A percentile compares a stretch with the other conserved stretches of the same genome.
Conservation (phyloP, 2,888 invertebrate species). For the Drosophila infuscata region DNA sequence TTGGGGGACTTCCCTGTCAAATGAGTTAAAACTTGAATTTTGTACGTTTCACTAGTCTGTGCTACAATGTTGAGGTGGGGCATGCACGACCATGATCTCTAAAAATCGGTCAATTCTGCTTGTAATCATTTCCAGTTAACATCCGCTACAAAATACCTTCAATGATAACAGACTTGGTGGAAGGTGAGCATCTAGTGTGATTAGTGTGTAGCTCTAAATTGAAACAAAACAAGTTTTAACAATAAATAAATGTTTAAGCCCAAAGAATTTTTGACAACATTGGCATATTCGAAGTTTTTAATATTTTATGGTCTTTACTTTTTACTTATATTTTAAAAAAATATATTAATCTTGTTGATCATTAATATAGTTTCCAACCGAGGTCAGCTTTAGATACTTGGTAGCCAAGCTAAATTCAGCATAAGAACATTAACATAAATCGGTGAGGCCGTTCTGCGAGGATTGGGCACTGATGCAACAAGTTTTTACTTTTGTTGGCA, state of each 20-base stretch:
- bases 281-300: conserved; percentile 4
- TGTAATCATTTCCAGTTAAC: conserved; percentile 49
- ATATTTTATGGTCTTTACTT: conserved; percentile 8
- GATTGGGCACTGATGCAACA: conserved; percentile 29
- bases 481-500: conserved; percentile 32
- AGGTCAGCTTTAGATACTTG: conserved; percentile 24
- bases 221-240: conserved; percentile 55
- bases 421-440: conserved; percentile 17
- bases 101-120: conserved; percentile 44
- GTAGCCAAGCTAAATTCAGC: conserved; percentile 2
- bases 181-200: conserved; percentile 63
- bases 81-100: conserved; percentile 56
- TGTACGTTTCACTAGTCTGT: conserved; percentile 18
- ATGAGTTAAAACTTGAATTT: conserved; percentile 41
- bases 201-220: conserved; percentile 13
- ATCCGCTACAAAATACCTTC: conserved; percentile 52
- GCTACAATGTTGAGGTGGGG: conserved; percentile 14
- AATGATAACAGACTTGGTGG: conserved; percentile 64
- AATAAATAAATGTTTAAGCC: conserved; percentile 27
- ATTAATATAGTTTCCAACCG: conserved; percentile 7
- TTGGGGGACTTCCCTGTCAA: conserved; percentile 33
- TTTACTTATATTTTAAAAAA: conserved; percentile 8
- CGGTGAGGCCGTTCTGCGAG: neutral
- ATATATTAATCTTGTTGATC: neutral
- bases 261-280: conserved; percentile 15